Conservation (phyloP, 2,888 invertebrate species). For the Gnatocerus cornutus region DNA sequence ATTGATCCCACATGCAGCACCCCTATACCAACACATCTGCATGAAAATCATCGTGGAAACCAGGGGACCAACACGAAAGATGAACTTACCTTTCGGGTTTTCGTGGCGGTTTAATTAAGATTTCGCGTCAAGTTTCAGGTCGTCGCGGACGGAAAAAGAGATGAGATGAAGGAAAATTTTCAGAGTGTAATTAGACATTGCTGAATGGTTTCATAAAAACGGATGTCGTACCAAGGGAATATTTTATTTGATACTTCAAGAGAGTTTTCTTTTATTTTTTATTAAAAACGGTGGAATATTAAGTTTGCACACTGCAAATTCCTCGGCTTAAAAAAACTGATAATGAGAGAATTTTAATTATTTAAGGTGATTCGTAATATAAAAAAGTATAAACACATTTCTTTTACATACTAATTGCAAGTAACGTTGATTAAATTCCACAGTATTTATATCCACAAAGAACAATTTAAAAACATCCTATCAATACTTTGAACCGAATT, state of each 20-base stretch:
- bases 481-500: neutral
- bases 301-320: neutral
- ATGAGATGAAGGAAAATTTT: conserved; percentile 5
- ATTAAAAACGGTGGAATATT: neutral
- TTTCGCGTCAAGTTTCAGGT: neutral
- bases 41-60: conserved; percentile 11
- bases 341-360: no score
- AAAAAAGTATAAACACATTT: no score
- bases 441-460: no score
- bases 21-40: conserved; percentile 70
- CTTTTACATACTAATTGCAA: no score
- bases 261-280: neutral
- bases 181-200: conserved; percentile 4
- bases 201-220: neutral
- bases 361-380: no score
- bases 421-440: no score
- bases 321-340: neutral
- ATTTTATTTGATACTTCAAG: neutral
- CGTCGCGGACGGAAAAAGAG: conserved; percentile 7
- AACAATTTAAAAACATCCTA: no score
- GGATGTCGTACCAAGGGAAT: neutral
- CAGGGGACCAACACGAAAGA: neutral
- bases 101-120: neutral
- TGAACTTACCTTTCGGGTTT: conserved; percentile 30
- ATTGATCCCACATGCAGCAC: conserved; percentile 91